Base-by-base conservation (phyloP, 1,140 invertebrate species). In the Procambarus clarkii region DNA sequence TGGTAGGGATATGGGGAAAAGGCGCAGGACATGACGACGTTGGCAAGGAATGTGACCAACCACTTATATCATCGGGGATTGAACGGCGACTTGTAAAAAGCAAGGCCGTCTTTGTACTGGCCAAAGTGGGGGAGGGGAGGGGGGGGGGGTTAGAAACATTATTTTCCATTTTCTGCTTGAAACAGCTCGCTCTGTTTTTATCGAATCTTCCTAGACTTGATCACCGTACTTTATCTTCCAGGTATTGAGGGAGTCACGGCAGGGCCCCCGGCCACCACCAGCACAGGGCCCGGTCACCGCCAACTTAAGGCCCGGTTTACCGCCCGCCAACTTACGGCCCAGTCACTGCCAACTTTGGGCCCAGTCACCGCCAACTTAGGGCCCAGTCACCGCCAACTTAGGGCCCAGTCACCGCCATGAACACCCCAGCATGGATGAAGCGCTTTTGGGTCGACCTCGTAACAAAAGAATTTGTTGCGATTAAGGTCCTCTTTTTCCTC, bases 401-500 rank as follows among this genome's bases (percentile, higher is more conserved):
- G 34, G 34, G 34, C 34, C 34, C 34, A 1, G 34, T 34, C 58
- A 48, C 34, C 82, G 71, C 21, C n/a, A 86, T 86, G 48, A 50
- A 54, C 15, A 44, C 58, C 0, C 77, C 78, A 13, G 13, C 50
- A 4, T 88, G 86, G 86, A 5, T 69, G 18, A 45, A 69, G 24
- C 76, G 86, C 2, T 79, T 88, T 45, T 80, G 86, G 76, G 24
- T 24, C 13, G 86, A 88, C 54, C 60, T 88, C 13, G 44, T n/a
- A 0, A 69, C 45, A 5, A 88, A 79, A 48, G 76, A 80, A 64
- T 88, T 88, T 50, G 45, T 79, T 13, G 54, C 86, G 3, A 80
- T 88, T 34, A 88, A 88, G 46, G 7, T 88, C 13, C 86, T 88
- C 21, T 88, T 80, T 50, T 88, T 88, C 78, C 50, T 88, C 13